Percentiles rank a stretch among this genome's conserved stretches.
Conservation (phyloP, 2,888 invertebrate genomes). For the Anthrax anthrax region DNA sequence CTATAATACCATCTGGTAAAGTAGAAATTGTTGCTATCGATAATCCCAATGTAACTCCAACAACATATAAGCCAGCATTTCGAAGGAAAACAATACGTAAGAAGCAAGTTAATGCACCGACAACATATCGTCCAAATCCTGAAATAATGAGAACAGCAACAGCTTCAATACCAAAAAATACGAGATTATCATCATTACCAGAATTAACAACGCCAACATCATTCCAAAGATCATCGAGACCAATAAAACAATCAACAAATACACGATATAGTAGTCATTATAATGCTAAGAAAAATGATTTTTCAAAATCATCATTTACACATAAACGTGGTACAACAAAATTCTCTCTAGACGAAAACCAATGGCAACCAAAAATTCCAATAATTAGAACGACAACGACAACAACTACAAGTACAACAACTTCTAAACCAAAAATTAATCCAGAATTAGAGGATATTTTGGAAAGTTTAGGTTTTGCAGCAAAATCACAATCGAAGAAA, state of each 20-base stretch:
- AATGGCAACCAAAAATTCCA: slow-evolving; percentile 4
- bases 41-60: slow-evolving; percentile 26
- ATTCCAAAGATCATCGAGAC: background rate
- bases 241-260: slow-evolving; percentile 7
- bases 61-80: slow-evolving; percentile 37
- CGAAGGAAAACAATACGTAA: slow-evolving; percentile 16
- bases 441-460: slow-evolving; percentile 31
- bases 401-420: slow-evolving; percentile 11
- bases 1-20: slow-evolving; percentile 18
- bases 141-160: slow-evolving; percentile 3
- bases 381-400: slow-evolving; percentile 13
- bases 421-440: slow-evolving; percentile 14
- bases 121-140: slow-evolving; percentile 15
- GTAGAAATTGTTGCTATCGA: slow-evolving; percentile 20
- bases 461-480: slow-evolving; percentile 33
- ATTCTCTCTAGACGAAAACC: background rate
- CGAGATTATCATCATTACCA: background rate
- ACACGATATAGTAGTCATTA: slow-evolving; percentile 35
- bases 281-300: slow-evolving; percentile 28
- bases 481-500: slow-evolving; percentile 17
- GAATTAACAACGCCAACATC: background rate
- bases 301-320: slow-evolving; percentile 10
- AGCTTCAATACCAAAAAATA: background rate
- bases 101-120: slow-evolving; percentile 11
- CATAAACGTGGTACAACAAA: background rate